Evolutionary conservation across 2,888 invertebrate genomes (phyloP).

Genomic region (Syrphus vitripennis): DNA sequence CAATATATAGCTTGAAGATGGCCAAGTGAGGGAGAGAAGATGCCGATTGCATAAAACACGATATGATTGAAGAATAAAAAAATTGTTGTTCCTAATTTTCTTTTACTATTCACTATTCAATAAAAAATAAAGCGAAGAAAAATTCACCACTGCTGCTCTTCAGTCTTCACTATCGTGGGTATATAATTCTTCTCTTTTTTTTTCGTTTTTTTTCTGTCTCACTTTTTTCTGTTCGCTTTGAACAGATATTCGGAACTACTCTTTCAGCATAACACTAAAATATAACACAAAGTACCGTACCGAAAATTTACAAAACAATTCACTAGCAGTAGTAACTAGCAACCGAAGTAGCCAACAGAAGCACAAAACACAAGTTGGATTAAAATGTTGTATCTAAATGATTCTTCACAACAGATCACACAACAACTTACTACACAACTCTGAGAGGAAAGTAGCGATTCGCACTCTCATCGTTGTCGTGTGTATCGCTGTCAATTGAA

Average conservation of each 20-base stretch:
- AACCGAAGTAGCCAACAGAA: slow-evolving; percentile 64
- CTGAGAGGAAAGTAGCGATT: slow-evolving; percentile 66
- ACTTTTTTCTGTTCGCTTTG: slow-evolving; percentile 13
- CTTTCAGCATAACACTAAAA: slow-evolving; percentile 54
- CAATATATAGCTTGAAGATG: not conserved
- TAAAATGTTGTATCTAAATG: slow-evolving; percentile 47
- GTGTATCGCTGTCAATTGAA: slow-evolving; percentile 71
- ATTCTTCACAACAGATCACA: slow-evolving; percentile 43
- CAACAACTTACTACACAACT: slow-evolving; percentile 53
- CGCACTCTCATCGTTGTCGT: slow-evolving; percentile 71
- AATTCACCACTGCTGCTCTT: slow-evolving; percentile 53
- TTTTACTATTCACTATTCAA: slow-evolving; percentile 44
- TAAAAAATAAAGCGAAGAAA: slow-evolving; percentile 41
- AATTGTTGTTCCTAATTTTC: slow-evolving; percentile 50
- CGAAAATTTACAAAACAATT: slow-evolving; percentile 69
- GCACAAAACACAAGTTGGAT: slow-evolving; percentile 56
- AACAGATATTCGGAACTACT: slow-evolving; percentile 46
- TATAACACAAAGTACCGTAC: slow-evolving; percentile 60
- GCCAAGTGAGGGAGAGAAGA: slow-evolving; percentile 42
- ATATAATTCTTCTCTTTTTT: slow-evolving; percentile 38
- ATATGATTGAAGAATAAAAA: slow-evolving; percentile 15
- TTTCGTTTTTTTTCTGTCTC: slow-evolving; percentile 27
- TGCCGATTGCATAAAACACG: slow-evolving; percentile 64
- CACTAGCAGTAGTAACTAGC: slow-evolving; percentile 67
- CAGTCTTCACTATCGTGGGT: slow-evolving; percentile 25